Conservation (phyloP, 1,140 invertebrate genomes). For the Sinella curviseta region DNA sequence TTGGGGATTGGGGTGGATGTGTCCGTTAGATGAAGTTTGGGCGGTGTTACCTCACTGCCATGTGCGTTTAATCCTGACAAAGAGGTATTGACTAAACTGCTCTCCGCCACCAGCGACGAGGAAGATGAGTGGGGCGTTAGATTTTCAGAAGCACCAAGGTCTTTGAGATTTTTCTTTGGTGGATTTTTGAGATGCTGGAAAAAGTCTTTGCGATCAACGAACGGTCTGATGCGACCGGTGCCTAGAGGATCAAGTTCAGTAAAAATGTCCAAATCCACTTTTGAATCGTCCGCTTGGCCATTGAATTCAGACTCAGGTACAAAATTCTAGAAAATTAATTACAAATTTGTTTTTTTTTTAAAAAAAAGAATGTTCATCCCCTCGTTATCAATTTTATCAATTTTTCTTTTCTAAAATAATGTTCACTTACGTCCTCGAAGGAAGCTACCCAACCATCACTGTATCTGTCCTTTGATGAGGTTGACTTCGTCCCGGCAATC, state of each 20-base stretch:
- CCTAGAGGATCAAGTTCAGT: constrained; percentile 88
- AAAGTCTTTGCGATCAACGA: constrained; percentile 92
- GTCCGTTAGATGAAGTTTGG: neutral
- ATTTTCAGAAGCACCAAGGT: constrained; percentile 61
- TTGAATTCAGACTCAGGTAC: constrained; percentile 28
- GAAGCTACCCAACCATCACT: constrained; percentile 43
- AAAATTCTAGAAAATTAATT: constrained; percentile 43
- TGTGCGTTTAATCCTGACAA: neutral
- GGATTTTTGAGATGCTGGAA: constrained; percentile 91
- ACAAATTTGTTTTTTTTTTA: constrained; percentile 3
- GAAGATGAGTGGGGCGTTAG: constrained; percentile 2
- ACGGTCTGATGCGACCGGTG: constrained; percentile 82
- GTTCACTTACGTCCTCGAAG: constrained; percentile 46
- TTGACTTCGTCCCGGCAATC: neutral
- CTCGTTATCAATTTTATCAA: neutral
- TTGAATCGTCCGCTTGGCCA: neutral
- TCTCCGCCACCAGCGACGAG: constrained; percentile 2
- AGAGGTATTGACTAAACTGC: neutral
- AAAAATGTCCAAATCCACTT: constrained; percentile 72
- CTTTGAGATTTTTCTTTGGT: constrained; percentile 84
- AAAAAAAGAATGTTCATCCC: neutral
- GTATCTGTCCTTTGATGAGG: neutral
- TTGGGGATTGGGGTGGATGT: constrained; percentile 30
- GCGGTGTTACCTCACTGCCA: neutral
- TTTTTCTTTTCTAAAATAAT: neutral